Percentiles rank a stretch among this genome's conserved stretches.
Evolutionary conservation across 2,113 vertebrate species (phyloP).

Genomic region (Gobio gobio): DNA sequence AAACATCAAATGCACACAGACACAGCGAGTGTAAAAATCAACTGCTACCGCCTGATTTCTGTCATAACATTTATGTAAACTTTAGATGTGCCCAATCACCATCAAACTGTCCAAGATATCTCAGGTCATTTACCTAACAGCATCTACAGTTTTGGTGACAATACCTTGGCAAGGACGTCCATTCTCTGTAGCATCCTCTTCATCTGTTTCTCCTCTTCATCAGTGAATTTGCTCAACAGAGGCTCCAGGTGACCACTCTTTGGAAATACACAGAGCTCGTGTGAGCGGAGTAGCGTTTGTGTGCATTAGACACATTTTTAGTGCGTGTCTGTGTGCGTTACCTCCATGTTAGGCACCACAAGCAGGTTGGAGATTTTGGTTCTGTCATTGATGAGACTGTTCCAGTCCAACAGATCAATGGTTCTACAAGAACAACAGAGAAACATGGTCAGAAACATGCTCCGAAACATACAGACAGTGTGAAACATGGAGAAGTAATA

Average conservation of each 20-base stretch:
- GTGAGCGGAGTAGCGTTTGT: not conserved
- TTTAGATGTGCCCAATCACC: not conserved
- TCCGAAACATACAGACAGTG: not conserved
- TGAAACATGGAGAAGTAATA: not conserved
- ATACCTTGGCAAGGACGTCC: constrained; percentile 85
- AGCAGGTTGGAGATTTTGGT: constrained; percentile 82
- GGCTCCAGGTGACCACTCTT: constrained; percentile 87
- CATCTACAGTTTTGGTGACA: not conserved
- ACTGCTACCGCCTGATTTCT: not conserved
- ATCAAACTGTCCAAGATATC: not conserved
- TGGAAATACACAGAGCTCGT: not conserved
- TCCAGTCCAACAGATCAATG: constrained; percentile 91
- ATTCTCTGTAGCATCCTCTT: constrained; percentile 87
- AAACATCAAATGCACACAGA: constrained; percentile 5
- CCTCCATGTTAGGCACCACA: constrained; percentile 85
- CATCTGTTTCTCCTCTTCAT: constrained; percentile 90
- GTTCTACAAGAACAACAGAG: constrained; percentile 71
- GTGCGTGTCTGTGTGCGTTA: constrained; percentile 55
- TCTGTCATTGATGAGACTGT: constrained; percentile 81
- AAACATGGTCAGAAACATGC: not conserved
- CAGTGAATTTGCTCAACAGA: constrained; percentile 79
- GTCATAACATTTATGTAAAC: not conserved
- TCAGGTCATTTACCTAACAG: not conserved
- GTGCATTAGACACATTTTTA: not conserved
- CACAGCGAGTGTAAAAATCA: not conserved